phyloP scores from a whole-genome alignment of 2,888 invertebrate species.

The Habroteleia sp. region DNA sequence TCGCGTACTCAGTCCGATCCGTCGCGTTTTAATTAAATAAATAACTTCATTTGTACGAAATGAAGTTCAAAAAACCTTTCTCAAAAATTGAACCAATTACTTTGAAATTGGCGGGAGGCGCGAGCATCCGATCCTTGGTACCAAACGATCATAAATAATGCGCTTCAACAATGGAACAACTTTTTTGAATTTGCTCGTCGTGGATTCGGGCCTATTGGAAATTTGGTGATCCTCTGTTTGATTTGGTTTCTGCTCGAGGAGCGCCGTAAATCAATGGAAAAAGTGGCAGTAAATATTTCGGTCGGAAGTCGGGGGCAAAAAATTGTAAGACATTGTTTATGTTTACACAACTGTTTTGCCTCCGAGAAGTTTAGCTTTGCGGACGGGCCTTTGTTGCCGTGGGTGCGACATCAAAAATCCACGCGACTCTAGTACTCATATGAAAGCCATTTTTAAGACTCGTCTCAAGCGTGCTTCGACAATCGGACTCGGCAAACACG shows the following conservation, averaged over 20 bases:
- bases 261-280: constrained; percentile 47
- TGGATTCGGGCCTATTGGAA: constrained; percentile 25
- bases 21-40: constrained; percentile 40
- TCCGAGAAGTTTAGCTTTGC: constrained; percentile 47
- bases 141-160: neutral
- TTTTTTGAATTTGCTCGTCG: constrained; percentile 4
- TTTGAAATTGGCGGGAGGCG: too few relatives aligned
- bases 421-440: constrained; percentile 40
- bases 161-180: too few relatives aligned
- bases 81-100: too few relatives aligned
- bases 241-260: constrained; percentile 25
- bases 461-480: constrained; percentile 26
- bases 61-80: neutral
- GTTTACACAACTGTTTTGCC: constrained; percentile 60
- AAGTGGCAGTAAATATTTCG: constrained; percentile 53
- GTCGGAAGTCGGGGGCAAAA: constrained; percentile 30
- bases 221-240: constrained; percentile 28
- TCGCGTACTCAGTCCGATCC: constrained; percentile 15
- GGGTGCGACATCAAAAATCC: constrained; percentile 52
- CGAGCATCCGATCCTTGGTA: too few relatives aligned
- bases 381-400: constrained; percentile 40
- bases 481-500: constrained; percentile 45
- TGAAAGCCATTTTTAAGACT: constrained; percentile 49
- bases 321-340: constrained; percentile 52
- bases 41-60: constrained; percentile 44